Conservation (phyloP, 2,888 invertebrate genomes). For the Parnassius mnemosyne region DNA sequence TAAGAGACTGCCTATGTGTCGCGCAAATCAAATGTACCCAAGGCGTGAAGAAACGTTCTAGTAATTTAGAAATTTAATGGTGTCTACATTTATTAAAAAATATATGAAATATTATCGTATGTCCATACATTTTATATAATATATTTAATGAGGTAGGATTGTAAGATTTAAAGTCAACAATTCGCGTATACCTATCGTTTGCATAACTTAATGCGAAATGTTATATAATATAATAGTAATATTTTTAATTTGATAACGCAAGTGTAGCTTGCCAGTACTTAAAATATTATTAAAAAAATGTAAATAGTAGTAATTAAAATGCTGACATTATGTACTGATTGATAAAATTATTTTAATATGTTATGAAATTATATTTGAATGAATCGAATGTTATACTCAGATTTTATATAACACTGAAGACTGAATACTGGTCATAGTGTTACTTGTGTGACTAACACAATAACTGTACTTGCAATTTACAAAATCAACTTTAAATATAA, state of each 20-base stretch:
- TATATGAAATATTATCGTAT: background rate
- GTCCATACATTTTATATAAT: background rate
- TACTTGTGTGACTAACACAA: no score
- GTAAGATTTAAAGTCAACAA: no score
- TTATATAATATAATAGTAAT: background rate
- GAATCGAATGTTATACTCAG: conserved; percentile 40
- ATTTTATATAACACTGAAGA: conserved; percentile 54
- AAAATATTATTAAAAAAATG: background rate
- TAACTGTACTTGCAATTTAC: no score
- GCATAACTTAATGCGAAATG: no score
- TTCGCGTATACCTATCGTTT: no score
- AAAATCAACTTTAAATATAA: no score
- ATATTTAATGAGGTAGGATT: no score
- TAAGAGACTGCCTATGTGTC: background rate
- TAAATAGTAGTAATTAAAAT: background rate
- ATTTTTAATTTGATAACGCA: background rate
- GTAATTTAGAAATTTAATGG: background rate
- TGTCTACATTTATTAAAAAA: background rate
- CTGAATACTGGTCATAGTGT: conserved; percentile 38
- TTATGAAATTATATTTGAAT: background rate
- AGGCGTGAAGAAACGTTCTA: no score
- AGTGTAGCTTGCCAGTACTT: background rate
- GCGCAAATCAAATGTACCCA: no score
- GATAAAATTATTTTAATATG: background rate
- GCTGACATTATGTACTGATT: background rate